Evolutionary conservation across 2,888 invertebrate genomes (phyloP), one percentile per base, ranked within the genome.

Genomic region (Villa cingulata): DNA sequence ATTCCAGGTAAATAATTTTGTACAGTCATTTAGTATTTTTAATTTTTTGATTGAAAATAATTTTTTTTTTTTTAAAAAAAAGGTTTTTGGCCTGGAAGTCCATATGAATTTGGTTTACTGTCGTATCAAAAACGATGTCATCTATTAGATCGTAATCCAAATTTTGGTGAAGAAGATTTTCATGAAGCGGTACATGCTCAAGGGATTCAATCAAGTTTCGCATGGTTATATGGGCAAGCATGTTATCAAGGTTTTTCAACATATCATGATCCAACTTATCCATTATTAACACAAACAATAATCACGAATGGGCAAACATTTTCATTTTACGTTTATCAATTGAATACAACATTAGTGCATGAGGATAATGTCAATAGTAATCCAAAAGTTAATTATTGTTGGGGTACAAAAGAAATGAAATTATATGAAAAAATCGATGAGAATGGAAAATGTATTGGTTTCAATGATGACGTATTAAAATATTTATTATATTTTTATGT

Each of bases 241-340:
- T 81, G 78, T 62, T 82, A 83, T 63, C 80, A 85, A 66, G 90
- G 97, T 19, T 97, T 96, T 66, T 88, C 86, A 34, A 86, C 88
- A 16, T 89, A 77, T 62, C 86, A 87, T 57, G 96, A 97, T 55
- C 58, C 95, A 17, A 90, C 88, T 0, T 92, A 94, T 64, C 97
- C 98, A 0, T 66, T 96, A 48, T 79, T 83, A 1, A 85, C 88
- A 4, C 96, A 97, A 74, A 82, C 86, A 16, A 72, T 92, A 15
- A 74, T 95, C 37, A 89, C 92, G 1, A 85, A 97, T 69, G 96
- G 97, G 0, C 78, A 84, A 54, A 63, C 76, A 4, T 92, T 88
- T 81, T 84, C 86, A 1, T 84, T 96, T 55, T 87, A 83, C 61
- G 76, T 81, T 15, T 97, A 95, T 63, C 97, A 98, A 66, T 68